Percentiles rank a stretch among this genome's conserved stretches.
Conservation (phyloP, 2,113 vertebrate genomes). For the Ailurus styani region DNA sequence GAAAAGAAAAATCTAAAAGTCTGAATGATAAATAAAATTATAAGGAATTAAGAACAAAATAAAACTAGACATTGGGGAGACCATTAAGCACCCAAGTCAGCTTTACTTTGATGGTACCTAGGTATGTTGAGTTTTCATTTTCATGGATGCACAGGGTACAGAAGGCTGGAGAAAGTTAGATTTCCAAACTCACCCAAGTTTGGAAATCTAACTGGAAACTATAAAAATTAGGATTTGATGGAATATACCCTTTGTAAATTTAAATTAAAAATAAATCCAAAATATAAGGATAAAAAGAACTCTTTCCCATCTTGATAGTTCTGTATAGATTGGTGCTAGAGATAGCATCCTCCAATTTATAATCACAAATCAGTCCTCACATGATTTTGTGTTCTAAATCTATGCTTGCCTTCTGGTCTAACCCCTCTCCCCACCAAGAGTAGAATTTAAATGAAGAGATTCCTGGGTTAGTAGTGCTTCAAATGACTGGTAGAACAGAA, state of each 20-base stretch:
- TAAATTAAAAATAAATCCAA: background rate
- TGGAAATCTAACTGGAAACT: background rate
- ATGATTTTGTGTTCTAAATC: background rate
- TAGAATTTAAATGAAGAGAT: background rate
- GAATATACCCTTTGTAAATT: background rate
- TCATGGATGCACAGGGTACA: accelerated
- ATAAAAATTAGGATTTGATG: background rate
- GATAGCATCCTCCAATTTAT: background rate
- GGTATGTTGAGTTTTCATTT: background rate
- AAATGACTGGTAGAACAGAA: background rate
- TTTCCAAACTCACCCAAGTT: background rate
- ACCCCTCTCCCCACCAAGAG: background rate
- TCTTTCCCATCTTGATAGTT: background rate
- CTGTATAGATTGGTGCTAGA: background rate
- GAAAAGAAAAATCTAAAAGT: background rate
- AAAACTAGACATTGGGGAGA: background rate
- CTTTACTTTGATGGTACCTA: background rate
- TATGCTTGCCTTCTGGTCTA: background rate
- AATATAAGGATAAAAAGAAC: background rate
- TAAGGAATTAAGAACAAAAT: background rate
- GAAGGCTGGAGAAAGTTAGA: background rate
- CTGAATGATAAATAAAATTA: background rate
- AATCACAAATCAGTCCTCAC: background rate
- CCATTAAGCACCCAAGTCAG: background rate
- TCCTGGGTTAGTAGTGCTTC: background rate